Evolutionary conservation across 2,113 vertebrate species (phyloP).

Genomic region (Aix galericulata): DNA sequence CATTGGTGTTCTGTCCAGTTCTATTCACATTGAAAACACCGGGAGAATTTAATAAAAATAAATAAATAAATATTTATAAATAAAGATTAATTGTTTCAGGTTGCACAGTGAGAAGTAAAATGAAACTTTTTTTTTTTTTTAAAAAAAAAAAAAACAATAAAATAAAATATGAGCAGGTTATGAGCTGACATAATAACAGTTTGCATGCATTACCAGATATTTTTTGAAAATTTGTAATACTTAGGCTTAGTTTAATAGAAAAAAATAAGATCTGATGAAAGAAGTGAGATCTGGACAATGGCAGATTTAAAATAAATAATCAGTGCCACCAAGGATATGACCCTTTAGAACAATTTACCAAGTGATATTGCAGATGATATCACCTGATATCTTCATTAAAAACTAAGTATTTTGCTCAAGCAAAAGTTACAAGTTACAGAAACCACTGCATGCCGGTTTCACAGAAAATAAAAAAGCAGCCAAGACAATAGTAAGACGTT

Average conservation of each 20-base stretch:
- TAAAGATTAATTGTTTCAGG: neutral
- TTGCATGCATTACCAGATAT: neutral
- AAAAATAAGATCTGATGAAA: neutral
- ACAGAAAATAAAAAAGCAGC: neutral
- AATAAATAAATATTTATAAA: neutral
- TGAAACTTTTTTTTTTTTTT: neutral
- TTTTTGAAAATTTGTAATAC: neutral
- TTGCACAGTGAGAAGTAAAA: neutral
- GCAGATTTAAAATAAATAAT: neutral
- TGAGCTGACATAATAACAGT: neutral
- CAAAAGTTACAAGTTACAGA: neutral
- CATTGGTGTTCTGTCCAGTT: neutral
- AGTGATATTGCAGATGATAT: neutral
- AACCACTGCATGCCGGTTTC: fast-evolving
- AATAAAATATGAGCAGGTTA: neutral
- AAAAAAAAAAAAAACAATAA: no score
- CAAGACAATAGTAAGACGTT: neutral
- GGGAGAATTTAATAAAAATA: neutral
- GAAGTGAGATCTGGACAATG: neutral
- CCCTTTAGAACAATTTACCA: neutral
- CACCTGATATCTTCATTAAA: neutral
- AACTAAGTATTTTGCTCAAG: neutral
- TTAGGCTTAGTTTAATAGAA: neutral
- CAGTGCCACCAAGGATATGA: neutral
- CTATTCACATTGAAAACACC: neutral